phyloP scores from a whole-genome alignment of 2,888 invertebrate genomes.

The Cordilura impudica region DNA sequence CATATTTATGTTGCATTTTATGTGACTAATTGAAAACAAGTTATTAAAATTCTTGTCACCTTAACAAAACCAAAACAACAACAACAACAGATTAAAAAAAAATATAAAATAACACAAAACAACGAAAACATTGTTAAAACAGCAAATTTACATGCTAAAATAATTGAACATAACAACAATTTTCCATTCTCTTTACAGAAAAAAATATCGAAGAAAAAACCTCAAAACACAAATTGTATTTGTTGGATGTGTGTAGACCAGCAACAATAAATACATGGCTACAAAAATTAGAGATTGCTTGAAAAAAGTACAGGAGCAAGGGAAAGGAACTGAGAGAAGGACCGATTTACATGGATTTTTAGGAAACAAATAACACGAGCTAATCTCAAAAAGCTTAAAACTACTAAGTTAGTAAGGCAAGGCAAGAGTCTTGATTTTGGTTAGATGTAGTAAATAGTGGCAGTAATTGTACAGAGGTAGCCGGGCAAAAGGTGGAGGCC shows the following conservation, averaged over 20 bases:
- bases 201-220: neutral
- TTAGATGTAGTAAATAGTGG: neutral
- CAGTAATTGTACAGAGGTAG: constrained; percentile 18
- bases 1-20: constrained; percentile 55
- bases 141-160: constrained; percentile 73
- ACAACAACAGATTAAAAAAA: neutral
- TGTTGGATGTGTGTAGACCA: constrained; percentile 51
- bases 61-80: constrained; percentile 11
- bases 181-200: constrained; percentile 68
- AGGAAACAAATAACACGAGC: constrained; percentile 56
- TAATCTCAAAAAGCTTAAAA: constrained; percentile 49
- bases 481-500: constrained; percentile 51
- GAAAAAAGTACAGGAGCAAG: neutral
- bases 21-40: constrained; percentile 64
- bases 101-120: constrained; percentile 17
- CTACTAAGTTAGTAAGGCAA: constrained; percentile 21
- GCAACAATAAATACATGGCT: constrained; percentile 35
- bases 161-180: constrained; percentile 74
- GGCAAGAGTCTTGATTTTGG: constrained; percentile 28
- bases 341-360: neutral
- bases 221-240: constrained; percentile 21
- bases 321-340: neutral
- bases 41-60: constrained; percentile 66
- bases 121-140: constrained; percentile 64
- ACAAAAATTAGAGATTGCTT: constrained; percentile 36